Evolutionary conservation across 2,797 vertebrate species (phyloP).

Genomic region (Alcedo atthis): DNA sequence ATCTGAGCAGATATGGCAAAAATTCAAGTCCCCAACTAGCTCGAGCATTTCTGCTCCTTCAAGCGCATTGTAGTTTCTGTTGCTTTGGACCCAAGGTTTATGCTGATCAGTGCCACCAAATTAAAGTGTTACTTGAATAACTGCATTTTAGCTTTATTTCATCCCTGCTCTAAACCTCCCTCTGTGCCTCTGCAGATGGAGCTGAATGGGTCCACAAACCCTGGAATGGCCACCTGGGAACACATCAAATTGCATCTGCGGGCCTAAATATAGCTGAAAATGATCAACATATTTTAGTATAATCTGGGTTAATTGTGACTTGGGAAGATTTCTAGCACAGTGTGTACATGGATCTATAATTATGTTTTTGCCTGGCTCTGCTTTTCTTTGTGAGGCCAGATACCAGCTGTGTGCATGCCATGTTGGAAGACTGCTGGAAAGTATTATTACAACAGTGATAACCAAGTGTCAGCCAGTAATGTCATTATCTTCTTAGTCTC

Average conservation of each 20-base stretch:
- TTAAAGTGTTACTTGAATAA: background rate
- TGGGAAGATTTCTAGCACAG: conserved; percentile 41
- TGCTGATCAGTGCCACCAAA: background rate
- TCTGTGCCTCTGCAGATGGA: background rate
- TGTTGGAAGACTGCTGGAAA: background rate
- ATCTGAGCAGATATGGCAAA: background rate
- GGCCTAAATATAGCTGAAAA: conserved; percentile 50
- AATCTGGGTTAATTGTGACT: conserved; percentile 49
- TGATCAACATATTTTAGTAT: conserved; percentile 47
- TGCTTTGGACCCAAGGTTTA: background rate
- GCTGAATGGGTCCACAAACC: background rate
- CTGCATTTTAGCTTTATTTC: background rate
- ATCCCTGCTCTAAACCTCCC: background rate
- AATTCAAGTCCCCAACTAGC: background rate
- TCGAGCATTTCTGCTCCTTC: background rate
- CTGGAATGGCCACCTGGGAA: conserved; percentile 19
- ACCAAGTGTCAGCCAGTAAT: background rate
- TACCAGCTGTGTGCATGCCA: background rate
- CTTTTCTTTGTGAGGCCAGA: background rate
- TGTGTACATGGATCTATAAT: background rate
- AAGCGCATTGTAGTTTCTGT: background rate
- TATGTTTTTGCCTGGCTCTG: background rate
- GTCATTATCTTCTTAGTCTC: background rate
- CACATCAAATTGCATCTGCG: conserved; percentile 26
- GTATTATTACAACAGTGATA: background rate